phyloP scores from a whole-genome alignment of 1,140 invertebrate genomes.

The Diachasmimorpha longicaudata region DNA sequence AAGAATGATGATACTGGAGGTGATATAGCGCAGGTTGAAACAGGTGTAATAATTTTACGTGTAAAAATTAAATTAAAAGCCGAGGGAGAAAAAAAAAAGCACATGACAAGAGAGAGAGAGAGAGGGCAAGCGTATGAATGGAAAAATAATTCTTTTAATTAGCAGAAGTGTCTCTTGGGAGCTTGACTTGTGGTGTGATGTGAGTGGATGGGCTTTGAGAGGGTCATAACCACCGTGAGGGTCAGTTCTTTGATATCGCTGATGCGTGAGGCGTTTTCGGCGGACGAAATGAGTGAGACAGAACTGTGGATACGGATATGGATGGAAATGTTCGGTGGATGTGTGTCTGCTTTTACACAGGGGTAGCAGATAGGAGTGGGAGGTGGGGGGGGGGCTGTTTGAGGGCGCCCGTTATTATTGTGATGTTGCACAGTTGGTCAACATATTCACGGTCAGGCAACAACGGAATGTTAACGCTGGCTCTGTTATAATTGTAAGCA shows the following conservation, averaged over 20 bases:
- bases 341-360: not conserved
- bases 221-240: slow-evolving; percentile 25
- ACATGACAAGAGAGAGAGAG: too few relatives aligned
- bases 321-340: slow-evolving; percentile 12
- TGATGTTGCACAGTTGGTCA: not conserved
- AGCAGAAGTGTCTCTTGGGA: not conserved
- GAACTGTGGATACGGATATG: slow-evolving; percentile 25
- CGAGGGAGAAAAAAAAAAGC: not conserved
- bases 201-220: not conserved
- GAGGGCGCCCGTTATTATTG: not conserved
- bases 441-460: not conserved
- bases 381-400: not conserved
- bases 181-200: not conserved
- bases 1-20: slow-evolving; percentile 42
- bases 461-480: not conserved
- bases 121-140: not conserved
- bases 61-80: slow-evolving; percentile 3
- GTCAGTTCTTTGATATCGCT: slow-evolving; percentile 56
- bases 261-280: slow-evolving; percentile 55
- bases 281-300: slow-evolving; percentile 34
- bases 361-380: too few relatives aligned
- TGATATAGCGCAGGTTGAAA: slow-evolving; percentile 3
- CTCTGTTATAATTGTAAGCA: not conserved
- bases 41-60: not conserved
- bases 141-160: not conserved